Conservation (phyloP, 2,888 invertebrate species). For the Agonum fuliginosum region DNA sequence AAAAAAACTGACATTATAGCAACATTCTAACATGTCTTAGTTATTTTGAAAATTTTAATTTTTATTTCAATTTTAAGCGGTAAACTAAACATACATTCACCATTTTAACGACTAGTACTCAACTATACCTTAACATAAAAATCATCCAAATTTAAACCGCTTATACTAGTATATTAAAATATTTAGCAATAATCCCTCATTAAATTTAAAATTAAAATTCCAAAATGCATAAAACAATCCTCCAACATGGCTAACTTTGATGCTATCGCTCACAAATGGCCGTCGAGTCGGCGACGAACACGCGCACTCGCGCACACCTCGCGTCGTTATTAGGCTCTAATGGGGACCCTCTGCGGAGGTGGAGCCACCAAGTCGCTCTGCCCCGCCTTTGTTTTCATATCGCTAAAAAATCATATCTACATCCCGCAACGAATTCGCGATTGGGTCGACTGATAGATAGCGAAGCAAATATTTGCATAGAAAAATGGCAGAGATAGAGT, state of each 20-base stretch:
- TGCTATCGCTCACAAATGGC: background rate
- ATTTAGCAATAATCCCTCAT: background rate
- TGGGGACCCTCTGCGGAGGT: constrained; percentile 45
- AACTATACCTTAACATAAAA: no score
- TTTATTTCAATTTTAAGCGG: no score
- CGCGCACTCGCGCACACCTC: background rate
- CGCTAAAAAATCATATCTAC: constrained; percentile 1
- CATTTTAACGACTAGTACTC: no score
- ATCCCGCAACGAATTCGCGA: background rate
- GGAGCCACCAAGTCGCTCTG: constrained; percentile 14
- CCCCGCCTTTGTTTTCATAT: constrained; percentile 13
- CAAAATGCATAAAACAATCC: background rate
- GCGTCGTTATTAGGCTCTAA: constrained; percentile 35
- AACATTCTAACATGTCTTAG: no score
- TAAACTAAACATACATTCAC: no score
- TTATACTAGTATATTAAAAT: no score
- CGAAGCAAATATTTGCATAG: constrained; percentile 33
- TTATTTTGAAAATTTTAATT: no score
- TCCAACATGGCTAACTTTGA: background rate
- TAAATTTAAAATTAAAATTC: background rate
- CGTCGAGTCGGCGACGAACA: no score
- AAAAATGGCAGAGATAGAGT: background rate
- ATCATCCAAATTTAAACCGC: no score
- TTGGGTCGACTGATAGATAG: constrained; percentile 5
- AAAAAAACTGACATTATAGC: no score